phyloP scores from a whole-genome alignment of 2,113 vertebrate genomes.

The Copsychus sechellarum region DNA sequence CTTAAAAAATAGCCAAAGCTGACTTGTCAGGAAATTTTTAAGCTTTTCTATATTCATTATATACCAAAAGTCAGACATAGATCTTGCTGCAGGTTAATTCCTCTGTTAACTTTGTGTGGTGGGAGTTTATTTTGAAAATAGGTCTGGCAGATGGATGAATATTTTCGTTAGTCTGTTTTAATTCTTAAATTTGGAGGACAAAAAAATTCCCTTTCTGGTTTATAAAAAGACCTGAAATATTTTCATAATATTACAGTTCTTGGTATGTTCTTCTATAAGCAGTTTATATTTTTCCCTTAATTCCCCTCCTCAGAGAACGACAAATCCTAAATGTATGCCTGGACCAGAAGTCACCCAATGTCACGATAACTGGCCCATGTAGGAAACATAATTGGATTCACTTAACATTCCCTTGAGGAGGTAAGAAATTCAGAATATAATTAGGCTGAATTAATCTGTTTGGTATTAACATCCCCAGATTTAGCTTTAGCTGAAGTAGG shows the following conservation, averaged over 20 bases:
- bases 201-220: neutral
- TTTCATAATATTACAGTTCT: neutral
- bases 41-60: neutral
- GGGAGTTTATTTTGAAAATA: neutral
- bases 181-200: neutral
- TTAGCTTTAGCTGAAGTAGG: neutral
- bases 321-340: neutral
- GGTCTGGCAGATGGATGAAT: neutral
- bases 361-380: neutral
- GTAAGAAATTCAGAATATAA: conserved; percentile 24
- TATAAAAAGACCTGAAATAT: neutral
- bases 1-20: neutral
- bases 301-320: neutral
- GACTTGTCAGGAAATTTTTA: neutral
- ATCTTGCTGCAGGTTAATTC: neutral
- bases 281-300: neutral
- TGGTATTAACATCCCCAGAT: neutral
- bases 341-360: neutral
- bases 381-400: conserved; percentile 25
- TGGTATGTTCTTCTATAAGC: neutral
- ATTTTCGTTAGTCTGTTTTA: neutral
- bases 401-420: neutral
- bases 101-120: neutral
- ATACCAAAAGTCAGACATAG: neutral
- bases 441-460: conserved; percentile 38